Evolutionary conservation across 2,888 invertebrate species (phyloP).

Genomic region (Tillus elongatus): DNA sequence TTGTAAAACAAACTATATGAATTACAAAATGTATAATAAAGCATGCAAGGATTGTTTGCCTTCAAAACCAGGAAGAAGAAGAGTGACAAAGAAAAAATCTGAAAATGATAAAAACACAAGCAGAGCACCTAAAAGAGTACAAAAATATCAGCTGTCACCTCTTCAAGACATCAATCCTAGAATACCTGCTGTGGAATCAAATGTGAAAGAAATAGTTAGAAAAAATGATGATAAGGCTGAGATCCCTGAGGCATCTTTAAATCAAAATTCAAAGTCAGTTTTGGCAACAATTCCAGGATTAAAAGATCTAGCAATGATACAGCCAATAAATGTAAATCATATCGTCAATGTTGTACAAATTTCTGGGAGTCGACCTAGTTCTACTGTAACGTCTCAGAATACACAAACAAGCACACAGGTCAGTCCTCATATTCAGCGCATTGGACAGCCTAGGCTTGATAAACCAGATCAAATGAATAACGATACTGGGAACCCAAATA

Average conservation of each 20-base stretch:
- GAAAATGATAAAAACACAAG: slow-evolving; percentile 20
- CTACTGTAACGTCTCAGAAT: slow-evolving; percentile 29
- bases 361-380: slow-evolving; percentile 31
- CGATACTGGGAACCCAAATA: slow-evolving; percentile 18
- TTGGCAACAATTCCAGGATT: slow-evolving; percentile 49
- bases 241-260: no score
- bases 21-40: no score
- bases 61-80: background rate
- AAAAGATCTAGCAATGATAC: slow-evolving; percentile 51
- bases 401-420: slow-evolving; percentile 41
- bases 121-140: slow-evolving; percentile 23
- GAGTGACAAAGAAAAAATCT: slow-evolving; percentile 16
- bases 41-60: no score
- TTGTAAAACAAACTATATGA: no score
- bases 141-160: slow-evolving; percentile 22
- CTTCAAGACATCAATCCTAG: slow-evolving; percentile 25
- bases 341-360: slow-evolving; percentile 41
- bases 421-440: slow-evolving; percentile 43
- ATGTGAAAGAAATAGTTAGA: no score
- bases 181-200: slow-evolving; percentile 14
- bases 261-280: slow-evolving; percentile 30
- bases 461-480: slow-evolving; percentile 28
- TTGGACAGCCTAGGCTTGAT: slow-evolving; percentile 40
- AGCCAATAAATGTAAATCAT: slow-evolving; percentile 42
- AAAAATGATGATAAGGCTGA: no score